These are phyloP conservation scores for Caenorhabditis sp. DNA, from an alignment of 2,888 invertebrate species.

Conservation along the genomic window DNA sequence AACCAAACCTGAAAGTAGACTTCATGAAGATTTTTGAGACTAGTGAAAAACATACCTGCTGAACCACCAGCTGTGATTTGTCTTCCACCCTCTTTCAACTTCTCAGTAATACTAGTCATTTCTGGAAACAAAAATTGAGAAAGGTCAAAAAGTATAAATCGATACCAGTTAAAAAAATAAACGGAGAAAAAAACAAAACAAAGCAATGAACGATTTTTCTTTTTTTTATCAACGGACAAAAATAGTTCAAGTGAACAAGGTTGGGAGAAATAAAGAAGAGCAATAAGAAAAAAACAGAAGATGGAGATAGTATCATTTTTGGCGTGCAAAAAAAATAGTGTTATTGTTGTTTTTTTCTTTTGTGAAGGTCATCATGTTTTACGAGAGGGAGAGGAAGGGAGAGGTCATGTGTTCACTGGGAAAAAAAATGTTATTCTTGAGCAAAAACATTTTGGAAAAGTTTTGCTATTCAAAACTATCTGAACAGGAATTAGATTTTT, in stretches of 20 bases:
- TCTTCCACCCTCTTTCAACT: slow-evolving; percentile 77
- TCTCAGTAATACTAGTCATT: slow-evolving; percentile 30
- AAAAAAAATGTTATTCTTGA: no score
- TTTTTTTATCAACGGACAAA: background rate
- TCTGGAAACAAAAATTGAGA: slow-evolving; percentile 2
- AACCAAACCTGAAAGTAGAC: slow-evolving; percentile 79
- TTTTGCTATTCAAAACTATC: no score
- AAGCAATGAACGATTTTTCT: background rate
- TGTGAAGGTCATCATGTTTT: no score
- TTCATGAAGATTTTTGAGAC: background rate
- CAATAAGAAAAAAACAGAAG: background rate
- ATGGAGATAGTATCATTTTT: no score
- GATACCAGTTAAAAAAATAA: background rate
- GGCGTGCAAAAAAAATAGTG: no score
- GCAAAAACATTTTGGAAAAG: no score
- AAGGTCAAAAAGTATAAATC: background rate
- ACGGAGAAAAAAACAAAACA: background rate
- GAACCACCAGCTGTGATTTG: slow-evolving; percentile 88
- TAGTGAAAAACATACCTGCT: slow-evolving; percentile 77
- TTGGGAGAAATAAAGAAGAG: no score
- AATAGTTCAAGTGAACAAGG: background rate
- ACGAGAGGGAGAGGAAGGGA: no score
- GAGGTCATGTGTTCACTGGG: no score
- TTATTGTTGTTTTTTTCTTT: no score
- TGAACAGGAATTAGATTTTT: no score